These are phyloP conservation scores for Temnothorax longispinosus DNA, from an alignment of 1,140 invertebrate species.

Conservation along the genomic window DNA sequence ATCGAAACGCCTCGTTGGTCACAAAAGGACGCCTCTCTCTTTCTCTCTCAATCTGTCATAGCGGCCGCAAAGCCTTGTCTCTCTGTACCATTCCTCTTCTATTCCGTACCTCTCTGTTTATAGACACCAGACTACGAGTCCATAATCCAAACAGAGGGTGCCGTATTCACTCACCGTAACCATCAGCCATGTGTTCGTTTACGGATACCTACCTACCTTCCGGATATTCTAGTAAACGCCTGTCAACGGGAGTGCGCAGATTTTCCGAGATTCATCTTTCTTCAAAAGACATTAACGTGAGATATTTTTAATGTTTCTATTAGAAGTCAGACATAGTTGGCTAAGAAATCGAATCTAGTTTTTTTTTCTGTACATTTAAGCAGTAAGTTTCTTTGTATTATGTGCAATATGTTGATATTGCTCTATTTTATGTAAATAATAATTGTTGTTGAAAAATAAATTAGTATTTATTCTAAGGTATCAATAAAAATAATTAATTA, in stretches of 20 bases:
- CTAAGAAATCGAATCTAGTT: neutral
- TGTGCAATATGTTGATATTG: too few species aligned
- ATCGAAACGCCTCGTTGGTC: slow-evolving; percentile 82
- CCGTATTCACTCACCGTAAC: slow-evolving; percentile 78
- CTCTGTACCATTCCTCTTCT: slow-evolving; percentile 68
- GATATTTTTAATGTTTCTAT: neutral
- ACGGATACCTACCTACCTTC: slow-evolving; percentile 66
- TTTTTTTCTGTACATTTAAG: neutral
- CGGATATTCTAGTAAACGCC: slow-evolving; percentile 55
- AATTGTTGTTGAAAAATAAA: too few species aligned
- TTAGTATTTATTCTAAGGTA: too few species aligned
- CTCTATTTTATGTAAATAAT: too few species aligned
- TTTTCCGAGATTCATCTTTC: slow-evolving; percentile 32
- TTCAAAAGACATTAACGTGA: neutral
- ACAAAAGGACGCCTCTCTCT: slow-evolving; percentile 78
- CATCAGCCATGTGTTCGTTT: slow-evolving; percentile 80
- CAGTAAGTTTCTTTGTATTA: neutral
- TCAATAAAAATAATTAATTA: too few species aligned
- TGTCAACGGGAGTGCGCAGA: slow-evolving; percentile 3
- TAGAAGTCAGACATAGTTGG: neutral
- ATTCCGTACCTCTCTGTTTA: slow-evolving; percentile 75
- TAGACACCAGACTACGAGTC: slow-evolving; percentile 74
- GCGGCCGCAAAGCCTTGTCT: slow-evolving; percentile 74
- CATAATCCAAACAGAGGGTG: slow-evolving; percentile 82
- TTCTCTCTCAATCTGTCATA: slow-evolving; percentile 81